Evolutionary conservation across 2,113 vertebrate genomes (phyloP), one percentile per base, ranked within the genome.

Genomic region (Paralichthys olivaceus): DNA sequence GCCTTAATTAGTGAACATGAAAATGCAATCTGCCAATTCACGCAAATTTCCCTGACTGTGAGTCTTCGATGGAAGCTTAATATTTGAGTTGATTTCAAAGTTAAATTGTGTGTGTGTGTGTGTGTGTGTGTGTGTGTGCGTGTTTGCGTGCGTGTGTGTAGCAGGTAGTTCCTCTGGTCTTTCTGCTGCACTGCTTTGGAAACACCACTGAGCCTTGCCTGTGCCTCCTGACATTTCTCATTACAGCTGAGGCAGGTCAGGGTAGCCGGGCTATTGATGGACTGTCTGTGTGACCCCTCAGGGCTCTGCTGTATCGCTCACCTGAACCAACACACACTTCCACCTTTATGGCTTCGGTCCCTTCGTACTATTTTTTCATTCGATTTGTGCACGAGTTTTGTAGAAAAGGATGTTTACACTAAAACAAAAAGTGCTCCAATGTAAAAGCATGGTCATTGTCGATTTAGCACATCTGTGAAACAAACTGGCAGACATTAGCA

Each of bases 361-460:
- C 37, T 26, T 1, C 55, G 23, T 4, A 26, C 13, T 9, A 65
- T 22, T 57, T 65, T 79, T 83, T 77, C 43, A 67, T 69, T 75
- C 6, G 51, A 66, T 3, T 20, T 53, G 60, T 54, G 49, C 61
- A 28, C 34, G 34, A 58, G 54, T 71, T 79, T 74, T 75, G 40
- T 72, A 77, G 83, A 37, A 86, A 59, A 68, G n/a, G 43, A 57
- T 66, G 29, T 72, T 81, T 58, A 34, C 69, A 51, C 54, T 29
- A 32, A 73, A 62, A 79, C 65, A 87, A 89, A 85, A 85, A 83
- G 75, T 79, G 69, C 73, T 86, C 69, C 79, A 79, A 81, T 86
- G 74, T 89, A 87, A 86, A 87, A 86, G 72, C 57, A 22, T 59
- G 81, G 28, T 77, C 70, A 73, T 67, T 80, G 82, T 85, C 84